Base-by-base conservation (phyloP, 2,113 vertebrate genomes). In the Agapornis roseicollis region DNA sequence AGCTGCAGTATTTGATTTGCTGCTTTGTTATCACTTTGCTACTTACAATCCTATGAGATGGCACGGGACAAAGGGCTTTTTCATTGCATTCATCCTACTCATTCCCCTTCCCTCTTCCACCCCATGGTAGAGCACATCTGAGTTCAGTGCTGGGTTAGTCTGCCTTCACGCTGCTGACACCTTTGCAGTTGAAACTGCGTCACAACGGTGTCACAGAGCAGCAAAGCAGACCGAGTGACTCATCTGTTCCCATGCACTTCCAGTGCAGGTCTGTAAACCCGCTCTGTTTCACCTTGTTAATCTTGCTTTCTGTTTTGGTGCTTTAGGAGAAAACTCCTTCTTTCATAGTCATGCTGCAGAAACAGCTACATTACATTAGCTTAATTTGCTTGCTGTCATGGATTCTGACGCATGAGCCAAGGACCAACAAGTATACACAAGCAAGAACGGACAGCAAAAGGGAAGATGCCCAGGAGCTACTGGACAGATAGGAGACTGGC, bases 41-140 rank as follows among this genome's bases (percentile, higher is more conserved):
- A 6, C 5, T 80, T 35, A 3, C 33, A 27, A 2, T 23, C 1
- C 0, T 17, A 25, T 0, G 8, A 39, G 49, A 29, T 2, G 2
- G 53, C 41, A 16, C 42, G 3, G 37, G 31, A 35, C 27, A 20
- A 27, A 70, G 28, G 8, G 10, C 27, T 60, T 19, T 24, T 22
- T 78, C 9, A 10, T 25, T 46, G 29, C 20, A 25, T 18, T 53
- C 47, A 39, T 37, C 73, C 66, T 31, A 6, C 55, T 72, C 6
- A 0, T 35, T 42, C 47, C 50, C 25, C 35, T 13, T 60, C 46
- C 39, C 64, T 82, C 31, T 8, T 17, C 50, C 28, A 2, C 14
- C 13, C 39, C 0, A 0, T 18, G 55, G 31, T 2, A 65, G 63
- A 49, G 60, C 55, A 79, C 29, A 65, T 50, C 13, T 27, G 39